These are phyloP conservation scores for Tetragonula carbonaria DNA, from an alignment of 2,888 invertebrate species.

Conservation along the genomic window DNA sequence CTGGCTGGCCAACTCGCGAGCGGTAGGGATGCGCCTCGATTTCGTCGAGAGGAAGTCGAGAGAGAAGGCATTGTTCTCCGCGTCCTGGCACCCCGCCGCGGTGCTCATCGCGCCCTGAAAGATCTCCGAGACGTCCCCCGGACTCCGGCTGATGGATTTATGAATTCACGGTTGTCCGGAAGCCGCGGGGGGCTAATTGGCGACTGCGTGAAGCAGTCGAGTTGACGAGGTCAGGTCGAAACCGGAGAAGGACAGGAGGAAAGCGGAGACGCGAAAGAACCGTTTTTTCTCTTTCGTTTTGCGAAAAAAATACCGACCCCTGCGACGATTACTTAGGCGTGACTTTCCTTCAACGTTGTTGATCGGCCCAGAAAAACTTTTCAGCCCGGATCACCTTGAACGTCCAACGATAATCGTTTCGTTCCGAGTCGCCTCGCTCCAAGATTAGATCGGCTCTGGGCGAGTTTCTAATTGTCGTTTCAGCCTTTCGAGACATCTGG, in stretches of 20 bases:
- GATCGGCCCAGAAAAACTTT: not conserved
- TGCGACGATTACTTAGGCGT: conserved; percentile 48
- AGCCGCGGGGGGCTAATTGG: conserved; percentile 76
- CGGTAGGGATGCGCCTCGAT: conserved; percentile 38
- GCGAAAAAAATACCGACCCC: conserved; percentile 48
- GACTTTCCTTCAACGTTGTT: conserved; percentile 41
- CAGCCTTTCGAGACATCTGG: not conserved
- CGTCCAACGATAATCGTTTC: conserved; percentile 43
- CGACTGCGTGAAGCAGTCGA: conserved; percentile 71
- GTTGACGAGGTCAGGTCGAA: conserved; percentile 6
- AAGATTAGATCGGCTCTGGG: conserved; percentile 9
- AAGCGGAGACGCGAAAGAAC: not conserved
- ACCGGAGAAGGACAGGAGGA: not conserved
- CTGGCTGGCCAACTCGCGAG: conserved; percentile 22
- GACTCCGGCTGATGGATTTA: conserved; percentile 73
- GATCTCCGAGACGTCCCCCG: conserved; percentile 50
- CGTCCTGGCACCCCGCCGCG: conserved; percentile 69
- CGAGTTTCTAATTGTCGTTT: conserved; percentile 21
- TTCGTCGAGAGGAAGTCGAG: conserved; percentile 45
- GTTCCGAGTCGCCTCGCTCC: not conserved
- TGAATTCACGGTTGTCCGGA: conserved; percentile 72
- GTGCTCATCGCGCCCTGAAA: conserved; percentile 74
- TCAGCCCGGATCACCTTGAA: conserved; percentile 14
- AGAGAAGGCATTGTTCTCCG: conserved; percentile 61
- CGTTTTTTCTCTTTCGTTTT: not conserved